phyloP scores from a whole-genome alignment of 92 coral and sea anemone genomes.

The Actinostola sp. region DNA sequence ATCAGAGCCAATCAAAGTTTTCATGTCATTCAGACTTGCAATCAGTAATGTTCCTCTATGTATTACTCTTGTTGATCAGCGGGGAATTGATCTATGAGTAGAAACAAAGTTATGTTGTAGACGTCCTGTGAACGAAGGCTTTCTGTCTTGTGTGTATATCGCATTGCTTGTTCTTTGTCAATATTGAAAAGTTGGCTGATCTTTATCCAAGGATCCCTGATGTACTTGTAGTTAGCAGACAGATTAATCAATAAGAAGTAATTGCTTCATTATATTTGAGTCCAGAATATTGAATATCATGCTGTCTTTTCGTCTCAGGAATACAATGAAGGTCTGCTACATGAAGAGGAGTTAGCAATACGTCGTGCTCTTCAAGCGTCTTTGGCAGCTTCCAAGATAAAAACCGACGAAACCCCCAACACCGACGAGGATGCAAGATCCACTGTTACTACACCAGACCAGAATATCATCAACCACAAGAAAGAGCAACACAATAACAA shows the following conservation, averaged over 20 bases:
- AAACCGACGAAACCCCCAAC: constrained; percentile 16
- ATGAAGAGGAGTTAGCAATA: constrained; percentile 91
- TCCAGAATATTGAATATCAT: neutral
- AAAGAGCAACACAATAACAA: constrained; percentile 9
- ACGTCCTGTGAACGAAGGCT: too few species aligned
- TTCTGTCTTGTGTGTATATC: too few species aligned
- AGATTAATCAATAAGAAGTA: neutral
- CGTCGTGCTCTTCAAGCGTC: constrained; percentile 96
- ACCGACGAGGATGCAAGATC: neutral
- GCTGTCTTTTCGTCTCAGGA: constrained; percentile 53
- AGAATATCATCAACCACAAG: neutral
- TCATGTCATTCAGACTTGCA: too few species aligned
- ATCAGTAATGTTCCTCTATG: too few species aligned
- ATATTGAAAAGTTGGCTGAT: too few species aligned
- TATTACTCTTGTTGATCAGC: too few species aligned
- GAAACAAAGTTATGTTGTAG: too few species aligned
- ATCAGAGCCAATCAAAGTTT: too few species aligned
- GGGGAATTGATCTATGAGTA: too few species aligned
- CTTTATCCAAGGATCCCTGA: too few species aligned
- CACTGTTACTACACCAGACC: neutral
- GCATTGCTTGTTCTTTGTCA: too few species aligned
- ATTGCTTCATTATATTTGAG: neutral
- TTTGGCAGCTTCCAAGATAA: constrained; percentile 65
- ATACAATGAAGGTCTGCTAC: constrained; percentile 90
- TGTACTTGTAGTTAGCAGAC: too few species aligned